Evolutionary conservation across 2,888 invertebrate genomes (phyloP).

Genomic region (Nephrocerus scutellatus): DNA sequence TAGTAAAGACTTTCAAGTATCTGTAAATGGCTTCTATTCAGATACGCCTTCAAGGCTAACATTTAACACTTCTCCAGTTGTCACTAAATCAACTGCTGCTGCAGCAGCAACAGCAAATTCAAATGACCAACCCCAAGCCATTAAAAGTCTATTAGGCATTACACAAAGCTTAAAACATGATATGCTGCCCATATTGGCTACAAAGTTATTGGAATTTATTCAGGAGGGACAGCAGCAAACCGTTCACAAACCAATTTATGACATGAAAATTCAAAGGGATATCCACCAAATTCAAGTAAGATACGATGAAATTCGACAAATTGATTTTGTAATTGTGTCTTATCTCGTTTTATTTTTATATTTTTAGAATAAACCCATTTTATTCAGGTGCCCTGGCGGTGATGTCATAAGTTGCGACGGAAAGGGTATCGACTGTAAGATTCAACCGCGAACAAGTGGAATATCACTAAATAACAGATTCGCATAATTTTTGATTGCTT

Average conservation of each 20-base stretch:
- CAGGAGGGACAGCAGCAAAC: constrained; percentile 24
- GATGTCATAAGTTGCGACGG: constrained; percentile 34
- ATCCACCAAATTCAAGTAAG: constrained; percentile 34
- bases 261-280: constrained; percentile 34
- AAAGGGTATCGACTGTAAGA: constrained; percentile 26
- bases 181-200: constrained; percentile 29
- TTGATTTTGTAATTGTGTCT: neutral
- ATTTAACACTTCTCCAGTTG: constrained; percentile 15
- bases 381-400: constrained; percentile 32
- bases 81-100: constrained; percentile 10
- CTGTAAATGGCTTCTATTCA: neutral
- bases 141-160: constrained; percentile 22
- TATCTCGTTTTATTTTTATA: constrained; percentile 3
- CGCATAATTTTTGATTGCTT: constrained; percentile 22
- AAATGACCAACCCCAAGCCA: constrained; percentile 12
- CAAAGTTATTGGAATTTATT: constrained; percentile 27
- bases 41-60: neutral
- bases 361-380: constrained; percentile 28
- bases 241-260: constrained; percentile 29
- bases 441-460: constrained; percentile 28
- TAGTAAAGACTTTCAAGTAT: too few relatives aligned
- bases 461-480: constrained; percentile 34
- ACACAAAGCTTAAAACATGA: constrained; percentile 22
- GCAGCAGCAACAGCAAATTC: constrained; percentile 2
- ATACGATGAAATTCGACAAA: too few relatives aligned